Percentiles rank a stretch among this genome's conserved stretches.
phyloP scores from a whole-genome alignment of 1,140 invertebrate species.

The Linepithema humile region DNA sequence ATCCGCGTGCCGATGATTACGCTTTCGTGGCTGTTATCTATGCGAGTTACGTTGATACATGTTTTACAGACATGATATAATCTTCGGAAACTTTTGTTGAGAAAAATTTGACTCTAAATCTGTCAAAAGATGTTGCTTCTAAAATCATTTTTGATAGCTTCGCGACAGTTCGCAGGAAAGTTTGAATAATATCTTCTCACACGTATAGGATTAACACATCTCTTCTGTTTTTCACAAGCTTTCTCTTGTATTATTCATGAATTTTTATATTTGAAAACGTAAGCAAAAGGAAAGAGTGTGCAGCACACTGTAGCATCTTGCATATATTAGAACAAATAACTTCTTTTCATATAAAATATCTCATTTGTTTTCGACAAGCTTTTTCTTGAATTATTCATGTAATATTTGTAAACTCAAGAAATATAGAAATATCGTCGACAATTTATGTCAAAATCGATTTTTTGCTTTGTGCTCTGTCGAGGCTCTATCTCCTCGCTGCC shows the following conservation, averaged over 20 bases:
- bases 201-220: background rate
- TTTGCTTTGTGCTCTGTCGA: background rate
- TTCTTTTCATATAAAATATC: background rate
- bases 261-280: background rate
- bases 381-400: background rate
- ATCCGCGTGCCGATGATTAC: constrained; percentile 17
- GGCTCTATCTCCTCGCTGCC: background rate
- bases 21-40: background rate
- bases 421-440: background rate
- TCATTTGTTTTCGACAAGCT: background rate
- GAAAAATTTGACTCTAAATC: background rate
- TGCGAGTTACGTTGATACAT: background rate
- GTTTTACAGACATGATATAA: background rate
- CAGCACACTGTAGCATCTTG: background rate
- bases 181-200: background rate
- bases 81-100: background rate
- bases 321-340: background rate
- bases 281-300: no score
- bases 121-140: background rate
- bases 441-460: background rate
- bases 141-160: background rate
- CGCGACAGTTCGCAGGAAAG: background rate
- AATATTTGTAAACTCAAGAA: background rate
- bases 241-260: background rate
- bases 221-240: background rate